Percentiles rank a stretch among this genome's conserved stretches.
Evolutionary conservation across 2,888 invertebrate species (phyloP).

Genomic region (Rosalia funebris): DNA sequence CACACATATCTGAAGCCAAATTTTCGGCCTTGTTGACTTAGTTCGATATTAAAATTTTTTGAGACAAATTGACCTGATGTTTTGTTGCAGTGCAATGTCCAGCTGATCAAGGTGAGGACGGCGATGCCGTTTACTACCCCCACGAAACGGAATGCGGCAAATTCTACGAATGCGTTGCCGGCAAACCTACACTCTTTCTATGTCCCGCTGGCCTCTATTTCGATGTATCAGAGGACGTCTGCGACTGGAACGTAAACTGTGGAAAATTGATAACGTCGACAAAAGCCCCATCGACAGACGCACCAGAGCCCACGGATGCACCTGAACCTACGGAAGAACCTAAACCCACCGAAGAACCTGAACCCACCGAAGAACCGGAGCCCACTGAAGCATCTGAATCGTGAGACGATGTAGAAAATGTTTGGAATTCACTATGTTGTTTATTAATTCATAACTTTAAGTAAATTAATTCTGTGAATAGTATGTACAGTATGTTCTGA

Average conservation of each 20-base stretch:
- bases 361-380: no score
- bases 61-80: neutral
- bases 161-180: slow-evolving; percentile 14
- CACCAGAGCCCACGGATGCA: neutral
- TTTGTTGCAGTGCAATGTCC: slow-evolving; percentile 12
- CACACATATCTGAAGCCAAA: no score
- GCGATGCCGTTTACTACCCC: slow-evolving; percentile 1
- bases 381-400: no score
- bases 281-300: neutral
- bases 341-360: no score
- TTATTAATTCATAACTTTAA: no score
- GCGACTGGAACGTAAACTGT: slow-evolving; percentile 8
- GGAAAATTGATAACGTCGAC: slow-evolving; percentile 3
- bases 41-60: no score
- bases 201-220: slow-evolving; percentile 10
- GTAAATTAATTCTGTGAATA: no score
- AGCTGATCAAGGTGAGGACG: neutral
- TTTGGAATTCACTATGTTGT: no score
- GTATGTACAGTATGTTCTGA: no score
- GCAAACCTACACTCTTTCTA: neutral
- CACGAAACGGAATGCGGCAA: slow-evolving; percentile 20
- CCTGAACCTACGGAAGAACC: no score
- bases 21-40: no score
- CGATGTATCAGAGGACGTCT: neutral
- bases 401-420: no score